Conservation (phyloP, 2,113 vertebrate species). For the Globicephala melas region DNA sequence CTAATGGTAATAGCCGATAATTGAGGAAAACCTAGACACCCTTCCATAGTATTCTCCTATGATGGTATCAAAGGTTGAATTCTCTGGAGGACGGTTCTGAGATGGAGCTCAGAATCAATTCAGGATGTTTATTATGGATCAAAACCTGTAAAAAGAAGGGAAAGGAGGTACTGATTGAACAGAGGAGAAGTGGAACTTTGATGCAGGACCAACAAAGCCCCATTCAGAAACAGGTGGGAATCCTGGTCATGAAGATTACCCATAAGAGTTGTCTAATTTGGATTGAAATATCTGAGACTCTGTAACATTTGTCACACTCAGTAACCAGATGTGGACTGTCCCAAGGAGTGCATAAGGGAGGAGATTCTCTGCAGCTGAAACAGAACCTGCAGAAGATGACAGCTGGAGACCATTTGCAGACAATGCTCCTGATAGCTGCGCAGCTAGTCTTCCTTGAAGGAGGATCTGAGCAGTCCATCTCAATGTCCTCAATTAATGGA, state of each 20-base stretch:
- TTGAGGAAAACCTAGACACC: neutral
- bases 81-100: neutral
- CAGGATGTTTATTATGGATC: neutral
- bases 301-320: neutral
- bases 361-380: neutral
- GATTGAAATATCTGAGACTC: neutral
- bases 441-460: neutral
- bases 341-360: neutral
- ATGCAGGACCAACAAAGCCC: neutral
- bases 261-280: neutral
- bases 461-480: neutral
- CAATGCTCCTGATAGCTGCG: too few relatives aligned
- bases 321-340: neutral
- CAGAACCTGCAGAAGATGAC: neutral
- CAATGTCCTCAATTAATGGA: neutral
- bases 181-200: neutral
- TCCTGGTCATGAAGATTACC: neutral
- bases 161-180: neutral
- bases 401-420: neutral
- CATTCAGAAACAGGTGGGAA: neutral
- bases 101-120: neutral
- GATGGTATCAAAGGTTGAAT: neutral
- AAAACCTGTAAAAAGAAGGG: neutral
- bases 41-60: neutral
- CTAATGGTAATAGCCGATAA: neutral